A percentile compares a stretch with the other conserved stretches of the same genome.
Evolutionary conservation across 2,888 invertebrate genomes (phyloP).

Genomic region (Spisula subtruncata): DNA sequence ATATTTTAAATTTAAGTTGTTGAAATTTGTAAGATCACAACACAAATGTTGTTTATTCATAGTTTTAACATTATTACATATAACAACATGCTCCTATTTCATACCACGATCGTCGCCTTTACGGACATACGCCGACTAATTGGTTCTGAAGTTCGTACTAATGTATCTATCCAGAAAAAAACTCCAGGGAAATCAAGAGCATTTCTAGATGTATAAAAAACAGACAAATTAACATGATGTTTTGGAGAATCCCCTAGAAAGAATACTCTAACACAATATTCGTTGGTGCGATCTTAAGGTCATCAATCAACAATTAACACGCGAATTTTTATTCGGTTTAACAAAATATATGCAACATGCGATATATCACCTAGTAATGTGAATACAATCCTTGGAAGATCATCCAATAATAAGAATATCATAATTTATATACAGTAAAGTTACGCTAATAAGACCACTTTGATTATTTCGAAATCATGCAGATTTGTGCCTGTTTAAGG

Average conservation of each 20-base stretch:
- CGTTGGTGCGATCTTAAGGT: neutral
- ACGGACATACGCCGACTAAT: neutral
- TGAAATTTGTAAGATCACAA: too few relatives aligned
- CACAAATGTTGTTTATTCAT: too few relatives aligned
- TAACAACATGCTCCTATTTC: neutral
- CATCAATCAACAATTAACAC: neutral
- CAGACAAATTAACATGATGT: constrained; percentile 21
- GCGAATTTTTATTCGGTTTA: too few relatives aligned
- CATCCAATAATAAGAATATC: too few relatives aligned
- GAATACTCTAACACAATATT: neutral
- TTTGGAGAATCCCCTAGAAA: neutral
- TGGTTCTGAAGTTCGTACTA: neutral
- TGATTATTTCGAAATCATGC: too few relatives aligned
- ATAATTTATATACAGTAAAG: too few relatives aligned
- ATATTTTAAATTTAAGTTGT: too few relatives aligned
- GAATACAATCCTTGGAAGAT: too few relatives aligned
- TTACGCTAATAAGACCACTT: too few relatives aligned
- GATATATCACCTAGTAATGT: too few relatives aligned
- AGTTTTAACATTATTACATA: neutral
- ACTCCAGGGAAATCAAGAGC: constrained; percentile 3
- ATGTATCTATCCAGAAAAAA: neutral
- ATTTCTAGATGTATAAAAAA: neutral
- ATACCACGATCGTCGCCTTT: neutral
- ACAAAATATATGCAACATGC: too few relatives aligned
- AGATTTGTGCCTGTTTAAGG: too few relatives aligned